Evolutionary conservation across 2,888 invertebrate species (phyloP).

Genomic region (Rhopalosiphum nymphaeae): DNA sequence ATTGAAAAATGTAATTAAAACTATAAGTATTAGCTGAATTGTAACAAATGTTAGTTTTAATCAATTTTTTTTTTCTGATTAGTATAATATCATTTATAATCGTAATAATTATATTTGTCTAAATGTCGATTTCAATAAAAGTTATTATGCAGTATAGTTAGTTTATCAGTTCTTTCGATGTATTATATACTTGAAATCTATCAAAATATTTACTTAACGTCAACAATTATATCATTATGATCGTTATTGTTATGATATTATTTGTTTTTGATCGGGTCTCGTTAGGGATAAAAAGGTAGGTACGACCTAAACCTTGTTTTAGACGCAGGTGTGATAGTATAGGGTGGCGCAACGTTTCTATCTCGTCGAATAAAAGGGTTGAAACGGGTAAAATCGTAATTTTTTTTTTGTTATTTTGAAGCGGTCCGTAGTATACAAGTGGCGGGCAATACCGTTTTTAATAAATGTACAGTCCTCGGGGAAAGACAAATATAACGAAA

Average conservation of each 20-base stretch:
- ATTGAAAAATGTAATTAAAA: neutral
- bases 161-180: neutral
- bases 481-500: neutral
- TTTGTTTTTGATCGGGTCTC: neutral
- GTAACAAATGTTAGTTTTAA: neutral
- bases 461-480: slow-evolving; percentile 12
- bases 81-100: neutral
- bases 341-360: neutral
- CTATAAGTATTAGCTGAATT: neutral
- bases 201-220: neutral
- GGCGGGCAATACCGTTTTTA: neutral
- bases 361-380: neutral
- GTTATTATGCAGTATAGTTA: neutral
- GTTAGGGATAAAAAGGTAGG: neutral
- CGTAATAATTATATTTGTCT: neutral
- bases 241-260: neutral
- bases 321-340: neutral
- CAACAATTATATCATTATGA: neutral
- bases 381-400: neutral
- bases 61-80: neutral
- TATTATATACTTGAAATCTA: neutral
- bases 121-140: neutral
- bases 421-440: neutral
- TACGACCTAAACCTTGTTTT: neutral
- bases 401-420: neutral